Evolutionary conservation across 92 coral and sea anemone genomes (phyloP), one percentile per base, ranked within the genome.

Genomic region (Blastomussa wellsi): DNA sequence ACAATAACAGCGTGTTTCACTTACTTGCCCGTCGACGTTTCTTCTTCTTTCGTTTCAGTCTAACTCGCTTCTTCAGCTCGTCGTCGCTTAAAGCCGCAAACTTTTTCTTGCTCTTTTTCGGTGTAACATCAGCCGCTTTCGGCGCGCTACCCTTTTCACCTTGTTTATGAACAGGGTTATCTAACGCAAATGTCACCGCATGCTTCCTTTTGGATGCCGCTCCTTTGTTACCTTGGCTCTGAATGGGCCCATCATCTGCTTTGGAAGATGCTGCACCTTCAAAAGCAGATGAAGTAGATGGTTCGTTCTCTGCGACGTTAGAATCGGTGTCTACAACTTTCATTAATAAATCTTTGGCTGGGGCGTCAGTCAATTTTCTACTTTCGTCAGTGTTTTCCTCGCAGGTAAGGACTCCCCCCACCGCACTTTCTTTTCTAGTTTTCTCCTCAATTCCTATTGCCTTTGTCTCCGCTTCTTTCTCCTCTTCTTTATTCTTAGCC

Each of bases 21-120:
- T 51, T 78, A 93, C 98, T 90, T 88, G 88, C 95, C 90, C 77
- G 86, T 37, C 84, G 93, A 31, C 93, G 90, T 80, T 82, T 92
- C 72, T 84, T 94, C 86, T 88, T 94, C 72, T 92, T 92, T 83
- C 92, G 66, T 70, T 87, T 92, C 14, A 83, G n/a, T 59, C 82
- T 85, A 51, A 85, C 70, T 74, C 82, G 86, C 76, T 90, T 88
- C 36, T 53, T 89, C 28, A 92, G 76, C 66, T 87, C 93, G 35
- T 88, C 83, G 77, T 90, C 93, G 64, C 88, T 70, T 26, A 89
- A 62, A 44, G 91, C 69, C 29, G 90, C 81, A 42, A 87, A 32
- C 74, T 81, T 89, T 51, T 41, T 76, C 73, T 85, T 85, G 44
- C 89, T 31, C 53, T 68, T 74, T 42, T 55, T 86, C 33, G 52